Evolutionary conservation across 2,888 invertebrate species (phyloP).

Genomic region (Andricus quercusramuli): DNA sequence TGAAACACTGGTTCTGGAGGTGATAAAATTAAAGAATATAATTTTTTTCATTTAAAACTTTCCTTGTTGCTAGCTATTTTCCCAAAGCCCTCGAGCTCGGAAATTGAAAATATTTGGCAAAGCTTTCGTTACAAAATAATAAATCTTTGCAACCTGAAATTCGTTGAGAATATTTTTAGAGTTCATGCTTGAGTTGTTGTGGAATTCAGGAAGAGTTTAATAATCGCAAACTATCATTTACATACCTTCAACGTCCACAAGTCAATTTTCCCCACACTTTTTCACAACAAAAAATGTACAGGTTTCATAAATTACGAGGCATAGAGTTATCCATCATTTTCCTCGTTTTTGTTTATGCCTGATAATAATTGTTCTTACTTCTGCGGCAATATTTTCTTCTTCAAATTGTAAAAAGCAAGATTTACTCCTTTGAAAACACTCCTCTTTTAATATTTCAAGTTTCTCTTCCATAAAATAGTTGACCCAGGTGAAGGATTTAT

Average conservation of each 20-base stretch:
- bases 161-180: not conserved
- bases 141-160: not conserved
- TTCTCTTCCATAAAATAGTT: not conserved
- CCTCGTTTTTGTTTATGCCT: not conserved
- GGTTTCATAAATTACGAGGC: not conserved
- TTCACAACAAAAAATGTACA: not conserved
- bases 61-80: not conserved
- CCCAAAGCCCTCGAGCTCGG: not conserved
- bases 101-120: not conserved
- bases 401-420: not conserved
- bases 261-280: not conserved
- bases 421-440: not conserved
- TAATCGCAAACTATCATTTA: conserved; percentile 3
- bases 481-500: not conserved
- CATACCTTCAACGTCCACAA: not conserved
- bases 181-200: not conserved
- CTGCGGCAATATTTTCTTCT: not conserved
- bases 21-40: too few species aligned
- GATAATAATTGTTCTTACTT: not conserved
- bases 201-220: conserved; percentile 8
- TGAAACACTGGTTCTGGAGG: too few species aligned
- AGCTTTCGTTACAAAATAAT: not conserved
- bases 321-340: not conserved
- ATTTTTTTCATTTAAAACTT: too few species aligned
- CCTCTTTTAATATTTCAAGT: not conserved